A percentile compares a stretch with the other conserved stretches of the same genome.
Evolutionary conservation across 2,113 vertebrate species (phyloP).

Genomic region (Apeltes quadracus): DNA sequence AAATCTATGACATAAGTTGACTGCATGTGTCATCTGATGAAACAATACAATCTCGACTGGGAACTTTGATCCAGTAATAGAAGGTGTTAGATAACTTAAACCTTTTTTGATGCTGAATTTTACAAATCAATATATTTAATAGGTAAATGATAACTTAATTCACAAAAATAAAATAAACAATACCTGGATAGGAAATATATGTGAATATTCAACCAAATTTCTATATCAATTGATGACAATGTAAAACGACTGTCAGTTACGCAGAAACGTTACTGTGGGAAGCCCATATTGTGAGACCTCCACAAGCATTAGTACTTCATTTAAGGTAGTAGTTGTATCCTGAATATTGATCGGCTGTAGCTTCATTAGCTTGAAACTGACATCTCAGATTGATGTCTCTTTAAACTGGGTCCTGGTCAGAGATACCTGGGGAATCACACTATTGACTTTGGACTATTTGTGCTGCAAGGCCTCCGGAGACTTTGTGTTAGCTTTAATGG

Average conservation of each 20-base stretch:
- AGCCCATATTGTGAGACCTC: constrained; percentile 57
- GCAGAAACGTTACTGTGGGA: constrained; percentile 40
- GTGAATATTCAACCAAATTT: not conserved
- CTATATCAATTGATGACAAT: not conserved
- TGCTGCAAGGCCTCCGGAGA: constrained; percentile 76
- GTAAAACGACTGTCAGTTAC: constrained; percentile 8
- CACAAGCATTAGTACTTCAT: constrained; percentile 82
- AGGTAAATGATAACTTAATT: not conserved
- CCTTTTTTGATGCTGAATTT: not conserved
- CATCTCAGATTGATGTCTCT: constrained; percentile 89
- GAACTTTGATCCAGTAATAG: not conserved
- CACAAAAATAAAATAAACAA: not conserved
- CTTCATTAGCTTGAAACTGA: constrained; percentile 90
- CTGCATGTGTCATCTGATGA: not conserved
- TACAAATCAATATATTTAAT: not conserved
- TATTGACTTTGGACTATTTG: constrained; percentile 83
- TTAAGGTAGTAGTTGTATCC: constrained; percentile 76
- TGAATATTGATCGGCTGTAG: constrained; percentile 87
- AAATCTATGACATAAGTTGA: not conserved
- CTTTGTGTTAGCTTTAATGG: constrained; percentile 76
- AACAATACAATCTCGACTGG: not conserved
- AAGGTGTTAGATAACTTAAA: no score
- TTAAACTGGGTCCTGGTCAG: constrained; percentile 82
- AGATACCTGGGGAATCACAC: constrained; percentile 84
- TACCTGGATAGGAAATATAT: not conserved